Base-by-base conservation (phyloP, 2,888 invertebrate species). In the Tinea trinotella region DNA sequence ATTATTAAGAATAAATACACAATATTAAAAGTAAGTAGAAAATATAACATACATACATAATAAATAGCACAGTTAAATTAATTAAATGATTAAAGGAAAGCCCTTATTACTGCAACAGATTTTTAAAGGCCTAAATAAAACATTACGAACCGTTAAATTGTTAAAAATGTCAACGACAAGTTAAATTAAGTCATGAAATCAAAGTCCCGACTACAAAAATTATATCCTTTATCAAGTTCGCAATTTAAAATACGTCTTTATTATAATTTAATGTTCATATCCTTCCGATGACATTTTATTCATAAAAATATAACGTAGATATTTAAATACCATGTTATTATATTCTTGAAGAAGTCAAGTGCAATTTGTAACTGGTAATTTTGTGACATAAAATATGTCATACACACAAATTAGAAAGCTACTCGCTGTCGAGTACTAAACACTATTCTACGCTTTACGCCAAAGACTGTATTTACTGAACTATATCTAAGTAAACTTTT, bases 311-410 rank as follows among this genome's bases (percentile, higher is more conserved):
- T 40, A 40, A 7, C 12, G 13, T n/a, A 40, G 13, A 3, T 7
- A n/a, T 46, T 17, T 19, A 46, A 46, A 46, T 46, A 46, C 12
- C 19, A 46, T 46, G 15, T 46, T n/a, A 46, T 46, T 46, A 46
- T 19, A 5, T 1, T 46, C 7, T 19, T 46, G n/a, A 46, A 40
- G 12, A 2, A 40, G 40, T 24, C 9, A 24, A 24, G n/a, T n/a
- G n/a, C 7, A 30, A 7, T n/a, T 2, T 2, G 40, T 40, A 40
- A 40, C 40, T 40, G 6, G 13, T 15, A 40, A 40, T 40, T 40
- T 40, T 15, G 40, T 40, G 15, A 40, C 12, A 40, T 40, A 13
- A n/a, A 40, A 40, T 24, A 24, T n/a, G 12, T 35, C 10, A 35
- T 35, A 35, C n/a, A n/a, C 35, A 35, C 35, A 35, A 35, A 35